Percentiles rank a stretch among this genome's conserved stretches.
phyloP scores from a whole-genome alignment of 2,113 vertebrate genomes.

The Nannospalax galili region DNA sequence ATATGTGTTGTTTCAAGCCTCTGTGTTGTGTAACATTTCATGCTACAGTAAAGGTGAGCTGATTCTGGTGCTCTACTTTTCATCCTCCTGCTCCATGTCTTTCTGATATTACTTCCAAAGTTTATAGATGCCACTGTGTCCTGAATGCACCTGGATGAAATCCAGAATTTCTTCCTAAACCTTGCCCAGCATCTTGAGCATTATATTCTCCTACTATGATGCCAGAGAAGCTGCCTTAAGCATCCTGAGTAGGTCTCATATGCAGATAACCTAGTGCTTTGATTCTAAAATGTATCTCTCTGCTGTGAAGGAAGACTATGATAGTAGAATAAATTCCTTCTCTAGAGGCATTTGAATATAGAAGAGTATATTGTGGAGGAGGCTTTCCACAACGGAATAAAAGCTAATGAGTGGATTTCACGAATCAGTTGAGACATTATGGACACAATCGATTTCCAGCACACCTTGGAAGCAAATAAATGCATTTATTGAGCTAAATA shows the following conservation, averaged over 20 bases:
- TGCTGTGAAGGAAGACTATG: neutral
- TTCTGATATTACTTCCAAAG: neutral
- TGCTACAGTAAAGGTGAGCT: neutral
- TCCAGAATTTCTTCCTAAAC: neutral
- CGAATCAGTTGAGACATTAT: neutral
- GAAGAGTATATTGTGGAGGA: neutral
- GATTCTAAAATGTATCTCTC: neutral
- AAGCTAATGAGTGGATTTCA: conserved; percentile 10
- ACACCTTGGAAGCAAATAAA: neutral
- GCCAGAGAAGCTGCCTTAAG: neutral
- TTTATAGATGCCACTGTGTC: neutral
- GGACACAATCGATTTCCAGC: neutral
- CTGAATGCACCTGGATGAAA: neutral
- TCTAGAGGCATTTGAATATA: neutral
- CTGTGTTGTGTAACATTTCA: neutral
- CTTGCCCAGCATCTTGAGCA: neutral
- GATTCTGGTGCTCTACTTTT: neutral
- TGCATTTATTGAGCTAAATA: conserved; percentile 22
- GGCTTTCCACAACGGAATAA: neutral
- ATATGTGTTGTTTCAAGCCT: neutral
- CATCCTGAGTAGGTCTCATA: neutral
- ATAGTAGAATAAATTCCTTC: neutral
- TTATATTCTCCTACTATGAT: neutral
- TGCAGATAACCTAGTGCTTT: neutral
- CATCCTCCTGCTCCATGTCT: neutral